Base-by-base conservation (phyloP, 2,113 vertebrate genomes). In the Rhabdornis inornatus region DNA sequence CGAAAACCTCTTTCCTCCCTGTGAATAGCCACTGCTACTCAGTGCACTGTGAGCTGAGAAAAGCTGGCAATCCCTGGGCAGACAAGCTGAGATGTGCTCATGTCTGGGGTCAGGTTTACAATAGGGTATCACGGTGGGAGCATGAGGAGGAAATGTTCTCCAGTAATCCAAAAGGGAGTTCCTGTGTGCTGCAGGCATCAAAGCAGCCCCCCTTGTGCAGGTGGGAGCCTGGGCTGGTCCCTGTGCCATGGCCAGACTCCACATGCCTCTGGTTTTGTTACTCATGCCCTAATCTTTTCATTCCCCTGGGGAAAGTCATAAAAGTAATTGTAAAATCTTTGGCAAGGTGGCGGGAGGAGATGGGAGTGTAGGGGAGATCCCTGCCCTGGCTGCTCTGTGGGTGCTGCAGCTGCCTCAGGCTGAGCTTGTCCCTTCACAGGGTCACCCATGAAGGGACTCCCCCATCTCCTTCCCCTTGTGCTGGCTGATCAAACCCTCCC, bases 261-360 rank as follows among this genome's bases (percentile, higher is more conserved):
- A 64, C 83, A 65, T 39, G 78, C 75, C 74, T 85, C 78, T 91
- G 78, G 12, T 84, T 95, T 93, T 42, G 53, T 95, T 94, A 85
- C 59, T 96, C 57, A 76, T 63, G 37, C 78, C 69, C 89, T 84
- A 45, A 89, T 95, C 69, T 82, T 92, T 69, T 76, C 7, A 44
- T 91, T 91, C 84, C 93, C 84, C 80, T 68, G 45, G 65, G 74
- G 45, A 22, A 84, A 50, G n/a, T 84, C 65, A 28, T 78, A 49
- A 68, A 87, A 87, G 37, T n/a, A 81, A 76, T 70, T 80, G 68
- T 83, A 74, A 86, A 92, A 81, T 10, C 39, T 83, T 42, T 70
- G 80, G 68, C 39, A n/a, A 55, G 44, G 14, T 11, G 9, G 8
- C 3, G 19, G 76, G 33, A 83, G 76, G 19, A 83, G 50, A 61